A percentile compares a stretch with the other conserved stretches of the same genome.
phyloP scores from a whole-genome alignment of 2,797 vertebrate genomes.

The Naso thynnoides region DNA sequence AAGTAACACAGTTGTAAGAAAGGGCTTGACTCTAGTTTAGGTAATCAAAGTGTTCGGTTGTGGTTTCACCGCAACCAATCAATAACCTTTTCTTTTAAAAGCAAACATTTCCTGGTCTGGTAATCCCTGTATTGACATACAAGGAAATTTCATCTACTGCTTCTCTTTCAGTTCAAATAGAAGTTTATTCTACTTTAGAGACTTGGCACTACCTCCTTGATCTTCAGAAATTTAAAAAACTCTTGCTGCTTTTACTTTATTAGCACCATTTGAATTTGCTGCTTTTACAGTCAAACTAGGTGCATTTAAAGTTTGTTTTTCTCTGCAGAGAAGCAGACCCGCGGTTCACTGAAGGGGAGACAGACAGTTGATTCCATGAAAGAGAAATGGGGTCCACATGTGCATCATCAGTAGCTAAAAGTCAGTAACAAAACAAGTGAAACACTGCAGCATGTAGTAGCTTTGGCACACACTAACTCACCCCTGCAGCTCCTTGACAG shows the following conservation, averaged over 20 bases:
- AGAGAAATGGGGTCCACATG: neutral
- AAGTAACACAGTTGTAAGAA: neutral
- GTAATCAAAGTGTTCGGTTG: slow-evolving; percentile 1
- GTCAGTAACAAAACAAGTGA: neutral
- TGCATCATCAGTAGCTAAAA: neutral
- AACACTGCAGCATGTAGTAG: neutral
- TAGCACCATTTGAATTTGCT: neutral
- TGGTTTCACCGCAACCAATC: neutral
- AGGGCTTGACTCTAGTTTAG: neutral
- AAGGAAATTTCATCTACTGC: neutral
- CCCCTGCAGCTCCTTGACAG: slow-evolving; percentile 97
- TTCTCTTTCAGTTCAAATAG: neutral
- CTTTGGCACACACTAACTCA: slow-evolving; percentile 76
- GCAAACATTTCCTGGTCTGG: slow-evolving; percentile 6
- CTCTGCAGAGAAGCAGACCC: neutral
- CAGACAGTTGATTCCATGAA: neutral
- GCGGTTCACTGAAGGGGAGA: neutral
- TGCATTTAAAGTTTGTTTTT: neutral
- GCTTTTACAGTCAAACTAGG: neutral
- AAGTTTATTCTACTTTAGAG: neutral
- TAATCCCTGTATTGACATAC: neutral
- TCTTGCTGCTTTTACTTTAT: neutral
- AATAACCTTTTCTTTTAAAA: slow-evolving; percentile 12
- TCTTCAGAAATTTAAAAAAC: neutral
- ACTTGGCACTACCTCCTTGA: neutral